Evolutionary conservation across 2,113 vertebrate species (phyloP), one percentile per base, ranked within the genome.

Genomic region (Hydropotes inermis): DNA sequence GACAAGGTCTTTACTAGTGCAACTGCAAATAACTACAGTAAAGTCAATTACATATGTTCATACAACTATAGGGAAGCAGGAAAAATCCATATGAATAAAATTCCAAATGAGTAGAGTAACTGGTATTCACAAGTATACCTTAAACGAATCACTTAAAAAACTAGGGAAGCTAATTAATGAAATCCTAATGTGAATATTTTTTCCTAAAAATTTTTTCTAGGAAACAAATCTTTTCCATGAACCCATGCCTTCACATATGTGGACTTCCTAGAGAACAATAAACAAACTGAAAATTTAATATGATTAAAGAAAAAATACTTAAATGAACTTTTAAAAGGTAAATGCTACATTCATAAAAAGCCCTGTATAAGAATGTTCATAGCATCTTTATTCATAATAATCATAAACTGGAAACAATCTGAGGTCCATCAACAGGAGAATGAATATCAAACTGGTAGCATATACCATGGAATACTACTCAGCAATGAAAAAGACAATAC

Each of bases 1-100:
- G 81, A 94, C 23, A 96, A 94, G n/a, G n/a, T 91, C 39, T 89
- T 60, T 95, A 94, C 55, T 50, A 96, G 13, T 74, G 47, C 28
- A 95, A 96, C 60, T 85, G 54, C 21, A 97, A 98, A 91, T 82
- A 95, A 94, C n/a, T 58, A 86, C 2, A 87, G 58, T 83, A 93
- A 95, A 86, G 45, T 55, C 70, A 90, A 83, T 61, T 93, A 39
- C 25, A 16, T 60, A 85, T 60, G 54, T 85, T 95, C 54, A 76
- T 11, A 28, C 23, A 94, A 96, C 28, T 52, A 39, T 6, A 47
- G 21, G 33, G 3, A 96, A 95, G 33, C 43, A n/a, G n/a, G 28
- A 79, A 94, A 94, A 90, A 88, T 70, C 54, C 96, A 74, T 14
- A 86, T 58, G 81, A 90, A 89, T 82, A 30, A 92, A 96, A 97